These are phyloP conservation scores for Mimachlamys varia DNA, from an alignment of 2,888 invertebrate species.

Conservation along the genomic window DNA sequence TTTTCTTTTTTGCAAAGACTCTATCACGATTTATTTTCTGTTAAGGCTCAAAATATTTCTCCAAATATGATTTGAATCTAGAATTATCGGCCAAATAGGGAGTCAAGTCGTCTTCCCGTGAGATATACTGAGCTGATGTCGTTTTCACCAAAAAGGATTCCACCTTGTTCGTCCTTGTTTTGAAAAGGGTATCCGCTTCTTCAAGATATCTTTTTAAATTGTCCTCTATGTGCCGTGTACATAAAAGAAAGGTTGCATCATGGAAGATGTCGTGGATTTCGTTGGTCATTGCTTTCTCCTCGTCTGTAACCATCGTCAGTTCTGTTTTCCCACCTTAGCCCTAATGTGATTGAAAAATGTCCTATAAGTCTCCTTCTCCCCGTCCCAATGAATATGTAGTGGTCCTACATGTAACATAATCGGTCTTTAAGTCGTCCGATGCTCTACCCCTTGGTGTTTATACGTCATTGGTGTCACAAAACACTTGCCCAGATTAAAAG, in stretches of 20 bases:
- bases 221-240: conserved; percentile 36
- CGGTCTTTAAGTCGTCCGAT: background rate
- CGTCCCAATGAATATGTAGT: background rate
- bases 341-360: background rate
- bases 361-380: background rate
- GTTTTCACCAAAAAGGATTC: background rate
- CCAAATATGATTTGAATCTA: background rate
- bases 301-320: background rate
- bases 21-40: background rate
- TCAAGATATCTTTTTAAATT: background rate
- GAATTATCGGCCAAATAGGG: background rate
- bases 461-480: conserved; percentile 37
- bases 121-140: background rate
- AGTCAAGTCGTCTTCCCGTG: background rate
- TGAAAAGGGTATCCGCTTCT: background rate
- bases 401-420: background rate
- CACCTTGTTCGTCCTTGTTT: background rate
- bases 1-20: background rate
- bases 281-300: background rate
- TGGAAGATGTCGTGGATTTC: background rate
- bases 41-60: background rate
- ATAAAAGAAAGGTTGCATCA: background rate
- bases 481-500: conserved; percentile 41
- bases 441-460: background rate
- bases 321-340: background rate